A percentile compares a stretch with the other conserved stretches of the same genome.
These are phyloP conservation scores for Montipora efflorescens DNA, from an alignment of 64 coral and sea anemone species.

Conservation along the genomic window DNA sequence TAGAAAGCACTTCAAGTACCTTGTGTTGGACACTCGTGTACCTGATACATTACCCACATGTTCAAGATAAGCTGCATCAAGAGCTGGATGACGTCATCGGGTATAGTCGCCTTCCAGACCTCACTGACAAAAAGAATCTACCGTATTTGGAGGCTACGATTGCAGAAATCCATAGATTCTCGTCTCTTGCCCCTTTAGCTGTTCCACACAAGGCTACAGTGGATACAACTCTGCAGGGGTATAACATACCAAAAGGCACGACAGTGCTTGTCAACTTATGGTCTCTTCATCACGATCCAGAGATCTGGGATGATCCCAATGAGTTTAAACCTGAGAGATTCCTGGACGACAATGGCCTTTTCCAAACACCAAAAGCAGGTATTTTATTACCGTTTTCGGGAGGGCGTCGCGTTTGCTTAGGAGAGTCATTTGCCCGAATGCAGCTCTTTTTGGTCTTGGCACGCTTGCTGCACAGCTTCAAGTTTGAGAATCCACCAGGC, in stretches of 20 bases:
- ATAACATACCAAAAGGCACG: constrained; percentile 55
- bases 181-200: background rate
- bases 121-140: constrained; percentile 42
- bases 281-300: constrained; percentile 64
- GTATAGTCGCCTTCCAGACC: constrained; percentile 23
- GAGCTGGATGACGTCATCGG: constrained; percentile 72
- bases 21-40: constrained; percentile 36
- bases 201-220: constrained; percentile 59
- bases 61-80: constrained; percentile 53
- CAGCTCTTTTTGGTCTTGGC: constrained; percentile 53
- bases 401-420: constrained; percentile 57
- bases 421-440: constrained; percentile 57
- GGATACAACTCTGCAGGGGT: constrained; percentile 42
- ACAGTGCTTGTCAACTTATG: constrained; percentile 64
- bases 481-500: constrained; percentile 48
- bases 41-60: constrained; percentile 2
- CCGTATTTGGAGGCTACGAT: constrained; percentile 67
- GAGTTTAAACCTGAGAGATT: constrained; percentile 55
- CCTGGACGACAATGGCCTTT: constrained; percentile 53
- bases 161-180: constrained; percentile 37
- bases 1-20: constrained; percentile 54
- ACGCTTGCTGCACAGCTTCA: constrained; percentile 57
- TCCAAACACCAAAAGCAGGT: constrained; percentile 23
- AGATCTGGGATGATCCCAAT: constrained; percentile 58
- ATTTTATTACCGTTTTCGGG: constrained; percentile 52